Percentiles rank a stretch among this genome's conserved stretches.
These are phyloP conservation scores for Eubucco bourcierii DNA, from an alignment of 2,113 vertebrate species.

Conservation along the genomic window DNA sequence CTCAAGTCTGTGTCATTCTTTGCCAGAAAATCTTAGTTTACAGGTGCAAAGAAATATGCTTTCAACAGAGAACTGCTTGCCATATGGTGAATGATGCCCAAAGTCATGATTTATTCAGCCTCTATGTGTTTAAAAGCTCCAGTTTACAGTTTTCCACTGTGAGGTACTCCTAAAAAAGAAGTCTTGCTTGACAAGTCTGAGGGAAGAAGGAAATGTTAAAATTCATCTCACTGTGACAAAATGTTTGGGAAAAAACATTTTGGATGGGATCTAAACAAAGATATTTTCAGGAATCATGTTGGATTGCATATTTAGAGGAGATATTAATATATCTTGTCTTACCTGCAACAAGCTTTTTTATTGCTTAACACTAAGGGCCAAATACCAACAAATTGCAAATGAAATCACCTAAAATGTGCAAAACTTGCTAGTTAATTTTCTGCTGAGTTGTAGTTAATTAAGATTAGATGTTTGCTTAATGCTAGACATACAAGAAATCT, in stretches of 20 bases:
- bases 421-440: not conserved
- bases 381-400: not conserved
- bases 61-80: not conserved
- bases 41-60: not conserved
- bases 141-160: not conserved
- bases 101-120: not conserved
- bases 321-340: not conserved
- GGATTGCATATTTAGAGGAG: not conserved
- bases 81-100: not conserved
- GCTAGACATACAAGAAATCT: not conserved
- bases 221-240: not conserved
- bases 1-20: not conserved
- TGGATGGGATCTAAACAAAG: not conserved
- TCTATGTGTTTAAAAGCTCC: not conserved
- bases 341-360: not conserved
- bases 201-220: not conserved
- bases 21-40: not conserved
- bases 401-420: not conserved
- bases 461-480: not conserved
- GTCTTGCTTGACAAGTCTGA: not conserved
- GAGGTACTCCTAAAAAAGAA: constrained; percentile 20
- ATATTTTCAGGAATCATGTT: not conserved
- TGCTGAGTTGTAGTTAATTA: not conserved
- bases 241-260: not conserved
- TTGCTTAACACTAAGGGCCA: not conserved